Percentiles rank a stretch among this genome's conserved stretches.
Evolutionary conservation across 2,888 invertebrate species (phyloP).

Genomic region (Lasioglossum calceatum): DNA sequence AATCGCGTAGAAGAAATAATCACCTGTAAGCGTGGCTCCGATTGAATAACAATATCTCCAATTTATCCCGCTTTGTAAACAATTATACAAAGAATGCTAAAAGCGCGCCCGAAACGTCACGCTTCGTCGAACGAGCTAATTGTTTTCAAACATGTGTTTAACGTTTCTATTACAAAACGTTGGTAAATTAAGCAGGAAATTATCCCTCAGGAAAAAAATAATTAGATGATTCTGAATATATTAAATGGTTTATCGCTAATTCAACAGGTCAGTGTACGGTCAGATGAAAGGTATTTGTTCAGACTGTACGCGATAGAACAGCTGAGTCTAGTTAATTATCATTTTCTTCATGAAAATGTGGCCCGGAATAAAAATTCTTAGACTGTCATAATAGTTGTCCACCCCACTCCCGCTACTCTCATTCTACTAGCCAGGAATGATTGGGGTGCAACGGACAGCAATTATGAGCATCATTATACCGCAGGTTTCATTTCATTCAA

Average conservation of each 20-base stretch:
- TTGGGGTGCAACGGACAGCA: not conserved
- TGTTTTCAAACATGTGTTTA: not conserved
- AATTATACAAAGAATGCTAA: not conserved
- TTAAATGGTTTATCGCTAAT: constrained; percentile 7
- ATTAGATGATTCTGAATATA: constrained; percentile 1
- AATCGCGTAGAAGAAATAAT: not conserved
- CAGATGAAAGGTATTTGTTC: not conserved
- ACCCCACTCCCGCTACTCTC: not conserved
- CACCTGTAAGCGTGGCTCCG: not conserved
- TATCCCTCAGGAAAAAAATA: not conserved
- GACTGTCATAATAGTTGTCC: not conserved
- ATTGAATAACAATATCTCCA: not conserved
- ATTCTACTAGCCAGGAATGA: not conserved
- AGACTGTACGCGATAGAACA: not conserved
- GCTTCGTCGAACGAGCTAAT: not conserved
- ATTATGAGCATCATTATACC: not conserved
- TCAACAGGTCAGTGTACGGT: constrained; percentile 1
- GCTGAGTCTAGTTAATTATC: not conserved
- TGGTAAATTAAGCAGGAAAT: constrained; percentile 1
- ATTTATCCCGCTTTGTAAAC: not conserved
- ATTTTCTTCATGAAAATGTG: not conserved
- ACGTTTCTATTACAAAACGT: not conserved
- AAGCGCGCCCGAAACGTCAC: not conserved
- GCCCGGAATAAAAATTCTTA: too few relatives aligned
- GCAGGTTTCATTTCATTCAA: not conserved